phyloP scores from a whole-genome alignment of 2,113 vertebrate species.

The Cebus imitator region DNA sequence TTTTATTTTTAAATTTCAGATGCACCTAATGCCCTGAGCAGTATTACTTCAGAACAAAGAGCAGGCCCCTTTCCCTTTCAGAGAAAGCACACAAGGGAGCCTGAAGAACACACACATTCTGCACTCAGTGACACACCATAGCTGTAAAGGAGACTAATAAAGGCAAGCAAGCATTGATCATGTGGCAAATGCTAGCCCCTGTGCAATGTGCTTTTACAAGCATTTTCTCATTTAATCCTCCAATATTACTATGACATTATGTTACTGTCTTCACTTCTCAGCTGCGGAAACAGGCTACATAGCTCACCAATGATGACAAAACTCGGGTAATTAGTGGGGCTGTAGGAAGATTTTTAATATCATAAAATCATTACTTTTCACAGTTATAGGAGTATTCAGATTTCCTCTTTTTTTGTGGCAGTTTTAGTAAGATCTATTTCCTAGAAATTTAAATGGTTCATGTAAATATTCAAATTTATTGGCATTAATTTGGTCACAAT shows the following conservation, averaged over 20 bases:
- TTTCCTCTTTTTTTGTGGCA: background rate
- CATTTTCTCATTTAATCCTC: background rate
- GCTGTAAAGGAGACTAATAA: background rate
- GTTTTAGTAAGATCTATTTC: background rate
- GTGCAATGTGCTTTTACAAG: background rate
- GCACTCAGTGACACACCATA: background rate
- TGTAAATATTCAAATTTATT: background rate
- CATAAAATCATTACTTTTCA: background rate
- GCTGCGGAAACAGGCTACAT: background rate
- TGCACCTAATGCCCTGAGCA: background rate
- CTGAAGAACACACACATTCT: background rate
- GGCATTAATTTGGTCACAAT: background rate
- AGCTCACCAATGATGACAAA: background rate
- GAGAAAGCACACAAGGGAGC: background rate
- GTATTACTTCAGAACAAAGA: background rate
- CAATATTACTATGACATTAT: background rate
- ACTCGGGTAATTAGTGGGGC: background rate
- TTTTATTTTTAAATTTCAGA: constrained; percentile 16
- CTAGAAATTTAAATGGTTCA: background rate
- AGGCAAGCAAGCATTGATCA: background rate
- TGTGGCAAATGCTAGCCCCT: background rate
- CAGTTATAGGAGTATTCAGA: background rate
- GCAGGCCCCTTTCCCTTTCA: background rate
- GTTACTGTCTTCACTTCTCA: background rate
- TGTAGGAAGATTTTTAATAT: background rate